Base-by-base conservation (phyloP, 2,888 invertebrate species). In the Metallyticus violacea region DNA sequence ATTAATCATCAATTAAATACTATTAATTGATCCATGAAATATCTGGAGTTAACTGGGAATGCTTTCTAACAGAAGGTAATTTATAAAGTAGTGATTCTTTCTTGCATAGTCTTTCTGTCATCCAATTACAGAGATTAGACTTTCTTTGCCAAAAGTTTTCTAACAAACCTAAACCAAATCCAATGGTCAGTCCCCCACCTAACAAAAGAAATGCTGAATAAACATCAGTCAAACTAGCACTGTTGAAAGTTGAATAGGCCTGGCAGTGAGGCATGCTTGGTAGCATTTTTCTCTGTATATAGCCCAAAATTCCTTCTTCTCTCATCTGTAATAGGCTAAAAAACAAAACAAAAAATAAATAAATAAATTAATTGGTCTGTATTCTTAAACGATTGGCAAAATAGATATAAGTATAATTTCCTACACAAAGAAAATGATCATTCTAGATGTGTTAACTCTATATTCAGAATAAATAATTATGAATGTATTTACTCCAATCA, bases 201-300 rank as follows among this genome's bases (percentile, higher is more conserved):
- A 94, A 89, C 26, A 92, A 90, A n/a, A 90, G 90, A 88, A 92
- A 93, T 0, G 94, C 94, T 0, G 94, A 94, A 85, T 93, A 93
- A 0, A 95, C 94, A 89, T 95, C 94, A 0, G 93, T 91, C 0
- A 94, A 92, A 76, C 93, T 91, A 0, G 94, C 94, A 3, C 94
- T 94, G 26, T 94, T 93, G 88, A 94, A 94, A 0, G 93, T 93
- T 0, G 93, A 92, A 0, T 92, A 92, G 1, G 93, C 92, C 1
- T 92, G 91, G 89, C 94, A 94, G 86, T 92, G 92, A 0, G 94
- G 93, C 93, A 94, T 93, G 7, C 92, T 91, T 0, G 93, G 92
- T 22, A 92, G 89, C 89, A 92, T 91, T 77, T 89, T 90, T 28
- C 90, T 90, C 0, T 90, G 90, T 81, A 92, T 90, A 26, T 91